phyloP scores from a whole-genome alignment of 2,113 vertebrate genomes.

The zebrafish (Danio rerio) region DNA sequence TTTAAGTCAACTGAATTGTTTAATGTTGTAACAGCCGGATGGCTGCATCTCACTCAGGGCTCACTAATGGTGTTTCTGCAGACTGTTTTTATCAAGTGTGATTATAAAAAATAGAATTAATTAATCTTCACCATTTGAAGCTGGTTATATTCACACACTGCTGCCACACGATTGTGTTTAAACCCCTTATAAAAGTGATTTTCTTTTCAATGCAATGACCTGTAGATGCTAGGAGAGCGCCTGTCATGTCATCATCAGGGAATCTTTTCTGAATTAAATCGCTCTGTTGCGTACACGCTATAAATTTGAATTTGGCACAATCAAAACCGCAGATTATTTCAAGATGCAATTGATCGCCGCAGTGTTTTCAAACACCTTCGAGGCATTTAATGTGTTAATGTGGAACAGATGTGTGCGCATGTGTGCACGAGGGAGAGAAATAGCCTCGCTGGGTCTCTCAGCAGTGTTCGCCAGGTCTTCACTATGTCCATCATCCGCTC shows the following conservation, averaged over 20 bases:
- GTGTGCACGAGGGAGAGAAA: slow-evolving; percentile 13
- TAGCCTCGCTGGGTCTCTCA: slow-evolving; percentile 15
- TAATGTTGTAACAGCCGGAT: too few relatives aligned
- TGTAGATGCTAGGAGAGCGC: background rate
- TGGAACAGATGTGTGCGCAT: slow-evolving; percentile 39
- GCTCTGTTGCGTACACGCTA: background rate
- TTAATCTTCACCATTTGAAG: too few relatives aligned
- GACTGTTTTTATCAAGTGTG: too few relatives aligned
- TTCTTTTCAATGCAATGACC: background rate
- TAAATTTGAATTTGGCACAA: slow-evolving; percentile 19
- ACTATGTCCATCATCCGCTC: slow-evolving; percentile 13
- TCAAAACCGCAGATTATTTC: slow-evolving; percentile 27
- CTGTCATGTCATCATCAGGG: background rate
- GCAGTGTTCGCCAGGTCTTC: slow-evolving; percentile 32
- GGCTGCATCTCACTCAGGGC: too few relatives aligned
- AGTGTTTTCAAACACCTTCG: slow-evolving; percentile 40
- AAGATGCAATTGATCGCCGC: slow-evolving; percentile 35
- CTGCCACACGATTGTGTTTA: too few relatives aligned
- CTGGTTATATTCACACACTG: too few relatives aligned
- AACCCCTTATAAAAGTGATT: too few relatives aligned
- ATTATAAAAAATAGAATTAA: too few relatives aligned
- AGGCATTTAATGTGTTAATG: slow-evolving; percentile 40
- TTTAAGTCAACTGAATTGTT: too few relatives aligned
- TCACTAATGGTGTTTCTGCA: too few relatives aligned
- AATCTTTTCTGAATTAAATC: slow-evolving; percentile 17